Percentiles rank a stretch among this genome's conserved stretches.
Evolutionary conservation across 1,140 invertebrate species (phyloP).

Genomic region (Luehdorfia chinensis): DNA sequence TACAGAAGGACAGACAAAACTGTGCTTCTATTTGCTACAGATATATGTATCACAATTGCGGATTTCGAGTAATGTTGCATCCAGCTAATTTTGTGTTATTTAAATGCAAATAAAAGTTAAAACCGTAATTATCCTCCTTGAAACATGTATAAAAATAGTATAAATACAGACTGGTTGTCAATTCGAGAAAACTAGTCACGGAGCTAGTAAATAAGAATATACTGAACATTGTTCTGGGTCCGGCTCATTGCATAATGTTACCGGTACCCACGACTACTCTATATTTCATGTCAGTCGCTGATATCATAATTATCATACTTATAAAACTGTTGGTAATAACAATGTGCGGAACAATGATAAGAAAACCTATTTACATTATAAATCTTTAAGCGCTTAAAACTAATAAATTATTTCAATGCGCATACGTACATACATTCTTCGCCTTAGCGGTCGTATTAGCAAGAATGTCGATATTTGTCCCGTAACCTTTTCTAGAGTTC

Average conservation of each 20-base stretch:
- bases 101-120: constrained; percentile 7
- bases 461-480: constrained; percentile 15
- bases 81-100: too few relatives aligned
- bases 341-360: constrained; percentile 2
- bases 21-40: too few relatives aligned
- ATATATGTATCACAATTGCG: too few relatives aligned
- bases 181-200: constrained; percentile 54
- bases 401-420: constrained; percentile 16
- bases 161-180: constrained; percentile 19
- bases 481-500: constrained; percentile 10
- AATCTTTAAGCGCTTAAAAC: constrained; percentile 1
- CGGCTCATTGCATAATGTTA: constrained; percentile 66
- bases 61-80: too few relatives aligned
- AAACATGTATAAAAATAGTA: constrained; percentile 13
- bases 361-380: constrained; percentile 9
- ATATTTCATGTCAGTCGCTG: constrained; percentile 32
- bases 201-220: constrained; percentile 46
- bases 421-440: constrained; percentile 12
- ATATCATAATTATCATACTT: constrained; percentile 6
- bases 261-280: constrained; percentile 44
- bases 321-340: constrained; percentile 11
- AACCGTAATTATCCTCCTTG: constrained; percentile 7
- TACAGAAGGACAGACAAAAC: too few relatives aligned
- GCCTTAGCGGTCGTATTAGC: constrained; percentile 5
- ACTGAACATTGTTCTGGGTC: constrained; percentile 62